These are phyloP conservation scores for Drosophila cognata DNA, from an alignment of 2,888 invertebrate genomes.

Conservation along the genomic window DNA sequence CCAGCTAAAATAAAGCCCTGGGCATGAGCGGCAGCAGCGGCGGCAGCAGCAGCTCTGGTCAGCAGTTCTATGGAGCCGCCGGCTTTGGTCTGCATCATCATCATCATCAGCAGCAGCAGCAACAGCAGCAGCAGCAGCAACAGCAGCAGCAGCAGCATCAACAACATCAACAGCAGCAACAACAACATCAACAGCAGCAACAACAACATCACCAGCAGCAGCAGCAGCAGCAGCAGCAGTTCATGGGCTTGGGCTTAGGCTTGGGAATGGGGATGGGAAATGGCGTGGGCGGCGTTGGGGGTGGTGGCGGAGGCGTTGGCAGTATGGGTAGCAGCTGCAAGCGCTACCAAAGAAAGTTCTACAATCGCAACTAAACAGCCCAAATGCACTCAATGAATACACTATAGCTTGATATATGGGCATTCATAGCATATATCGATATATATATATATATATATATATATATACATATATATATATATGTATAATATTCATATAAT, in stretches of 20 bases:
- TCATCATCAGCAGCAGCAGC: conserved; percentile 57
- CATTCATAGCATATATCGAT: conserved; percentile 10
- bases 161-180: conserved; percentile 36
- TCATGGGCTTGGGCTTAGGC: conserved; percentile 59
- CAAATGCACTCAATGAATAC: neutral
- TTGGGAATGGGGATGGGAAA: conserved; percentile 55
- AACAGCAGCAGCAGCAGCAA: conserved; percentile 44
- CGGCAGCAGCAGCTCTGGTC: conserved; percentile 41
- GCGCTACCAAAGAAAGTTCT: conserved; percentile 85
- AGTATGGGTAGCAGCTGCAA: conserved; percentile 79
- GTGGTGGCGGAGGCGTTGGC: conserved; percentile 67
- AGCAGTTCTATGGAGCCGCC: conserved; percentile 64
- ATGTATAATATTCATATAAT: conserved; percentile 9
- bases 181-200: conserved; percentile 35
- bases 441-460: conserved; percentile 14
- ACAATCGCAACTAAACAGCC: conserved; percentile 73
- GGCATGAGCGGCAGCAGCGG: conserved; percentile 72
- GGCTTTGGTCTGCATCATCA: conserved; percentile 67
- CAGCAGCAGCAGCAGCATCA: conserved; percentile 37
- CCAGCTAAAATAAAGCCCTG: conserved; percentile 85
- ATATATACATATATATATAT: neutral
- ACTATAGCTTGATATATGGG: conserved; percentile 8
- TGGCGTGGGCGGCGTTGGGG: conserved; percentile 32
- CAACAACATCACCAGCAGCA: conserved; percentile 44
- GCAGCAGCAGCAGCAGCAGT: conserved; percentile 59